A percentile compares a stretch with the other conserved stretches of the same genome.
Conservation (phyloP, 2,113 vertebrate genomes). For the Hypanus sabinus region DNA sequence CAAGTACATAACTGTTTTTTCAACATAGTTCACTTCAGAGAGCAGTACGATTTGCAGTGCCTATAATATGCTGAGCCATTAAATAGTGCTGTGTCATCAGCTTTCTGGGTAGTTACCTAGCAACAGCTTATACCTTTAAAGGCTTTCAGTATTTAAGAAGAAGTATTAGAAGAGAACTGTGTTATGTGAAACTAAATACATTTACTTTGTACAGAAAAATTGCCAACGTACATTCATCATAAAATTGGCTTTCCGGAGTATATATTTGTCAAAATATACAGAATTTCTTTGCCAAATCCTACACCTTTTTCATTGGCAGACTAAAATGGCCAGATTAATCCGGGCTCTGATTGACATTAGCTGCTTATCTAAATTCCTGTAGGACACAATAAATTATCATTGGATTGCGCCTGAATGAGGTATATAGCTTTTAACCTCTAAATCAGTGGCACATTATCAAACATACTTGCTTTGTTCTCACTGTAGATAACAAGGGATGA, state of each 20-base stretch:
- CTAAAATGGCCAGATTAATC: slow-evolving; percentile 7
- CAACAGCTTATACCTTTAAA: slow-evolving; percentile 48
- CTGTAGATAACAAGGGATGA: neutral
- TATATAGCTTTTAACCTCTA: neutral
- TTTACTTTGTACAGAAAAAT: neutral
- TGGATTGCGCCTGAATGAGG: slow-evolving; percentile 26
- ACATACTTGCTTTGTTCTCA: neutral
- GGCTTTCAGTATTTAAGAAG: slow-evolving; percentile 40
- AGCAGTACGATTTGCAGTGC: neutral
- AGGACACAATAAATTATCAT: slow-evolving; percentile 15
- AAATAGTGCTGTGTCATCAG: slow-evolving; percentile 45
- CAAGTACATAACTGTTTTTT: neutral
- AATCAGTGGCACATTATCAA: neutral
- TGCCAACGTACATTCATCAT: neutral
- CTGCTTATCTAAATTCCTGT: slow-evolving; percentile 24
- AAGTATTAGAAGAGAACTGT: neutral
- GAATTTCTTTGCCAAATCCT: neutral
- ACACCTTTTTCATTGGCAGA: slow-evolving; percentile 10
- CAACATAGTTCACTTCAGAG: neutral
- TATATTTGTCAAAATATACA: neutral
- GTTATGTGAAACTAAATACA: neutral
- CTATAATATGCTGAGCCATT: slow-evolving; percentile 21
- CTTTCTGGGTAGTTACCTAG: slow-evolving; percentile 56
- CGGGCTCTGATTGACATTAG: slow-evolving; percentile 13
- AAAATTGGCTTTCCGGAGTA: neutral